Percentiles rank a stretch among this genome's conserved stretches.
Conservation (phyloP, 2,113 vertebrate genomes). For the Phylloscopus trochiloides region DNA sequence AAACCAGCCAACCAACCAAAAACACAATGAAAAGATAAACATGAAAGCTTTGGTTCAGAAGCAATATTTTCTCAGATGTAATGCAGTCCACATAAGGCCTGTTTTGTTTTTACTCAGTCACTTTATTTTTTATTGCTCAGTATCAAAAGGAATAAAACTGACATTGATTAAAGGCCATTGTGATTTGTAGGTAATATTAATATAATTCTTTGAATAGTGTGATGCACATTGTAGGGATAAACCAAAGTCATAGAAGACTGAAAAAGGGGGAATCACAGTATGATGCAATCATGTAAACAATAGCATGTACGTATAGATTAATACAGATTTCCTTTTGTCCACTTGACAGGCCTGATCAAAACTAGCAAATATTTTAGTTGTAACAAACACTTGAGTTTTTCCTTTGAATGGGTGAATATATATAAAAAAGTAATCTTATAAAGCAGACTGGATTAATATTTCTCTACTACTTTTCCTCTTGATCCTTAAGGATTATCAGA, state of each 20-base stretch:
- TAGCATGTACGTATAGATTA: conserved; percentile 28
- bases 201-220: conserved; percentile 32
- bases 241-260: conserved; percentile 25
- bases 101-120: conserved; percentile 39
- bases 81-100: conserved; percentile 31
- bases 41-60: conserved; percentile 57
- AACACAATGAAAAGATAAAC: background rate
- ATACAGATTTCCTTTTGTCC: background rate
- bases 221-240: conserved; percentile 39
- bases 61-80: conserved; percentile 14
- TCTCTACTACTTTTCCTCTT: background rate
- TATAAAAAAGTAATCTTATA: background rate
- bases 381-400: background rate
- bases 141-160: conserved; percentile 71
- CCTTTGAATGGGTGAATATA: background rate
- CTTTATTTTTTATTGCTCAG: conserved; percentile 76
- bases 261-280: conserved; percentile 71
- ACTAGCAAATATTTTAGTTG: background rate
- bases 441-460: background rate
- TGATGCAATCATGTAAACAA: conserved; percentile 73
- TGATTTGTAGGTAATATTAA: conserved; percentile 52
- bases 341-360: background rate
- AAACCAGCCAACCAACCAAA: background rate
- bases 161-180: conserved; percentile 71
- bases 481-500: conserved; percentile 17